Percentiles rank a stretch among this genome's conserved stretches.
Evolutionary conservation across 2,888 invertebrate species (phyloP).

Genomic region (Camptogramma bilineatum): DNA sequence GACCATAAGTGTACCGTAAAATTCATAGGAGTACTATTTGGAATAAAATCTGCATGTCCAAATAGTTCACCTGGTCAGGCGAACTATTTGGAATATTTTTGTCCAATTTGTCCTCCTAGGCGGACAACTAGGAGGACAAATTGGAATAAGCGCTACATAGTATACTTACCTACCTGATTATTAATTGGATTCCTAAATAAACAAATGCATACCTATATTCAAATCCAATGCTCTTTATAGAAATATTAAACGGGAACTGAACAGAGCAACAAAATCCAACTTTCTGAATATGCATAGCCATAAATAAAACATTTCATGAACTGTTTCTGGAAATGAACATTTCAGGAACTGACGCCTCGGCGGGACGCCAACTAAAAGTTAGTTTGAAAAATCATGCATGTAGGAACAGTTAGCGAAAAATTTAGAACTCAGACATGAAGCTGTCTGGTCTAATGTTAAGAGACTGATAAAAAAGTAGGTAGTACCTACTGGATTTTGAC

Average conservation of each 20-base stretch:
- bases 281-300: slow-evolving; percentile 73
- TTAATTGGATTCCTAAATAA: background rate
- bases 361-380: slow-evolving; percentile 67
- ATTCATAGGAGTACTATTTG: no score
- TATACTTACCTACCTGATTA: no score
- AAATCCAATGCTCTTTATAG: slow-evolving; percentile 15
- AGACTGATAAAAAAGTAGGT: background rate
- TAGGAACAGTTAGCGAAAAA: slow-evolving; percentile 62
- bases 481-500: no score
- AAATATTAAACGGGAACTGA: slow-evolving; percentile 41
- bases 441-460: slow-evolving; percentile 10
- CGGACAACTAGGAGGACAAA: no score
- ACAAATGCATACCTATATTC: slow-evolving; percentile 5
- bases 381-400: slow-evolving; percentile 73
- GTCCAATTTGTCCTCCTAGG: no score
- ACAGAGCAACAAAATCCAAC: slow-evolving; percentile 60
- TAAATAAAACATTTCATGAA: slow-evolving; percentile 68
- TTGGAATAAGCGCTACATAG: no score
- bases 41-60: no score
- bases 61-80: no score
- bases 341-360: slow-evolving; percentile 61
- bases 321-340: slow-evolving; percentile 53
- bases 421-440: slow-evolving; percentile 62
- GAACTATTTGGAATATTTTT: no score
- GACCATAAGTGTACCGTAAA: no score